These are phyloP conservation scores for Pogonomyrmex barbatus DNA, from an alignment of 1,140 invertebrate species.

Conservation along the genomic window DNA sequence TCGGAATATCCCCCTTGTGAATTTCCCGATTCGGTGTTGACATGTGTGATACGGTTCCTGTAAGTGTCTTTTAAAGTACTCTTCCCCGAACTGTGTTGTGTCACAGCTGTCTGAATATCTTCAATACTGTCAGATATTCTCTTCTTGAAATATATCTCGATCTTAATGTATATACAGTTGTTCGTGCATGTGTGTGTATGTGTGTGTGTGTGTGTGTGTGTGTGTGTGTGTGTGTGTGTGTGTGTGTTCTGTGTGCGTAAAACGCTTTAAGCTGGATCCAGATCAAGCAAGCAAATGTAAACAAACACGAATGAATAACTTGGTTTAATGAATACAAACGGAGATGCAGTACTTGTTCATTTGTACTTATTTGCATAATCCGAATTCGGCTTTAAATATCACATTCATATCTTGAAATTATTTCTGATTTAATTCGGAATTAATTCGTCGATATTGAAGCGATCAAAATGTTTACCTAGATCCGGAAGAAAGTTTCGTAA, in stretches of 20 bases:
- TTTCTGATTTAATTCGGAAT: slow-evolving; percentile 10
- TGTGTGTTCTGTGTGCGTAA: not conserved
- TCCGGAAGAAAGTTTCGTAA: not conserved
- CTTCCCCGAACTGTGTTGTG: slow-evolving; percentile 6
- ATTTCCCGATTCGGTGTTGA: slow-evolving; percentile 45
- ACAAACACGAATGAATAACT: slow-evolving; percentile 11
- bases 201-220: too few species aligned
- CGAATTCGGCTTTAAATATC: not conserved
- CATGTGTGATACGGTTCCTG: slow-evolving; percentile 41
- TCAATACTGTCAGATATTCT: slow-evolving; percentile 24
- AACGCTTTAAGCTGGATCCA: not conserved
- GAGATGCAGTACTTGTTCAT: not conserved
- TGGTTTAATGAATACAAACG: not conserved
- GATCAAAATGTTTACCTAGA: not conserved
- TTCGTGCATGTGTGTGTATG: too few species aligned
- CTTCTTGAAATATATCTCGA: slow-evolving; percentile 7
- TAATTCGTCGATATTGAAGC: not conserved
- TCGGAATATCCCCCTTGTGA: slow-evolving; percentile 7
- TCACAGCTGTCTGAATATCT: slow-evolving; percentile 57
- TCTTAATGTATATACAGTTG: slow-evolving; percentile 21
- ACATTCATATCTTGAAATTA: not conserved
- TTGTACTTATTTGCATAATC: not conserved
- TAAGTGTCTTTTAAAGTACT: slow-evolving; percentile 61
- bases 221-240: too few species aligned
- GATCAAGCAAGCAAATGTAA: not conserved